Evolutionary conservation across 1,140 invertebrate species (phyloP).

Genomic region (Acromyrmex echinatior): DNA sequence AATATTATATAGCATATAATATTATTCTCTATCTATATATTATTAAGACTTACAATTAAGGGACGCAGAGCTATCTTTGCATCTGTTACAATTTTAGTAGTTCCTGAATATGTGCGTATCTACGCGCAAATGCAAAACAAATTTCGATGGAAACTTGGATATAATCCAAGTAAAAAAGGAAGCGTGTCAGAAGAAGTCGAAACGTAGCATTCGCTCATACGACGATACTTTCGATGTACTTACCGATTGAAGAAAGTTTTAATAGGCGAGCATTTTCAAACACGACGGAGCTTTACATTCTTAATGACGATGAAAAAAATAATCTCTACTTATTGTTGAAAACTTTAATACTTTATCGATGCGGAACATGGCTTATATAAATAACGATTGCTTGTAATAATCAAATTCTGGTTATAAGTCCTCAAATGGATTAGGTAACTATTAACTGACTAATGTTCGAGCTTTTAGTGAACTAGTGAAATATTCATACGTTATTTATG

Average conservation of each 20-base stretch:
- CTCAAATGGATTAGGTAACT: neutral
- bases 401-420: neutral
- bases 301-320: constrained; percentile 39
- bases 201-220: constrained; percentile 31
- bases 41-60: neutral
- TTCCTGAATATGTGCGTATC: neutral
- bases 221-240: constrained; percentile 26
- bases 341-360: constrained; percentile 36
- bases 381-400: constrained; percentile 40
- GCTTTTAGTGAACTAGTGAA: constrained; percentile 17
- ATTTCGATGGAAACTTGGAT: constrained; percentile 14
- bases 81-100: neutral
- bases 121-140: constrained; percentile 4
- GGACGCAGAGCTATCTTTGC: neutral
- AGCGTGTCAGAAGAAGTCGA: constrained; percentile 13
- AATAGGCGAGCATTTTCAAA: constrained; percentile 32
- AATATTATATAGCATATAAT: neutral
- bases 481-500: constrained; percentile 10
- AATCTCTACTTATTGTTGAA: constrained; percentile 32
- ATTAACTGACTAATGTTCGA: constrained; percentile 13
- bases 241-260: constrained; percentile 49
- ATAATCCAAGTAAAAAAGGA: constrained; percentile 42
- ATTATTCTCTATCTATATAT: neutral
- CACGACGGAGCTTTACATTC: constrained; percentile 24
- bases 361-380: constrained; percentile 19